Evolutionary conservation across 2,797 vertebrate genomes (phyloP).

Genomic region (Trachurus trachurus): DNA sequence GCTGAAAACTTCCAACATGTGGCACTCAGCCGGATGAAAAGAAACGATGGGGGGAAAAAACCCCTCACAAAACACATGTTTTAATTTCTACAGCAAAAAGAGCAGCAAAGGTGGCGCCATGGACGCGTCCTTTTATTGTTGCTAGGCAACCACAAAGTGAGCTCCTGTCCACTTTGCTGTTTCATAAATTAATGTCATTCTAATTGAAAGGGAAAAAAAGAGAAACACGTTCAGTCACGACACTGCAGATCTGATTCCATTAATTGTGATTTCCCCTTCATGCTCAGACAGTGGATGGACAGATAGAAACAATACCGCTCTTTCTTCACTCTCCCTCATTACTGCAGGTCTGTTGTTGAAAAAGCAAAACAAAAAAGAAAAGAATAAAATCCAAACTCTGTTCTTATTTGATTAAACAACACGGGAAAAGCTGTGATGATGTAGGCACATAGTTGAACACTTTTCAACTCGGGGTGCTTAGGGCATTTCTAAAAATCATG

Average conservation of each 20-base stretch:
- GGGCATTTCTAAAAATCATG: constrained; percentile 44
- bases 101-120: constrained; percentile 18
- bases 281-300: constrained; percentile 16
- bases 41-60: too few species aligned
- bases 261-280: neutral
- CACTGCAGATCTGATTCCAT: constrained; percentile 13
- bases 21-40: constrained; percentile 25
- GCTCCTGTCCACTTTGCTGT: constrained; percentile 44
- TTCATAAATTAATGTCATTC: constrained; percentile 48
- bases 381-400: neutral
- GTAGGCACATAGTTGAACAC: neutral
- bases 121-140: constrained; percentile 51
- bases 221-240: constrained; percentile 29
- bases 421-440: constrained; percentile 18
- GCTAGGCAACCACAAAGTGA: constrained; percentile 59
- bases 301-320: neutral
- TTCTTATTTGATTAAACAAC: constrained; percentile 41
- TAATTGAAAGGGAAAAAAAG: constrained; percentile 28
- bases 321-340: neutral
- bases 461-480: constrained; percentile 39
- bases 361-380: neutral
- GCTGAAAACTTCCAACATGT: constrained; percentile 45
- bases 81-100: neutral
- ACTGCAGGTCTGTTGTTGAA: constrained; percentile 5
- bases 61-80: neutral